Evolutionary conservation across 2,113 vertebrate genomes (phyloP).

Genomic region (Cryptomyrus ogoouensis): DNA sequence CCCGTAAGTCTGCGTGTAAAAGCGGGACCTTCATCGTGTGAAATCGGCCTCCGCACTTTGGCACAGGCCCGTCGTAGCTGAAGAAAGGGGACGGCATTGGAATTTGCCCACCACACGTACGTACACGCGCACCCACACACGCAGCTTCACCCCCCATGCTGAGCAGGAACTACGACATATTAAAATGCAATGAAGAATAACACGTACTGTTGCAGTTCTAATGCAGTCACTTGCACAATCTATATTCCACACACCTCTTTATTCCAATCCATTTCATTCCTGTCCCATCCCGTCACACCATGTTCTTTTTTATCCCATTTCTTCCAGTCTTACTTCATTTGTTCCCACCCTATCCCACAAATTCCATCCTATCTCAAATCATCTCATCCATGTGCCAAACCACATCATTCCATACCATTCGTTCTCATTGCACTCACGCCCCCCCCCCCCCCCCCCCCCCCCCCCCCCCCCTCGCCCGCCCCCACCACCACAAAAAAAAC

Average conservation of each 20-base stretch:
- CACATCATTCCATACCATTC: neutral
- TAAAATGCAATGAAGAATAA: neutral
- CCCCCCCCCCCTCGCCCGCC: too few species aligned
- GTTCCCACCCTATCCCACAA: neutral
- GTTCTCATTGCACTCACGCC: neutral
- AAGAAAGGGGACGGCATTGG: neutral
- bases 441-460: too few species aligned
- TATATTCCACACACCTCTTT: neutral
- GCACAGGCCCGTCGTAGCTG: conserved; percentile 54
- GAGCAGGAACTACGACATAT: neutral
- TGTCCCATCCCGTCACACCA: neutral
- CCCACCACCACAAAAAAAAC: too few species aligned
- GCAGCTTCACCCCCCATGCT: neutral
- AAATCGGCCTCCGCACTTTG: conserved; percentile 46
- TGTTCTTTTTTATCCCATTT: neutral
- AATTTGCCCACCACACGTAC: neutral
- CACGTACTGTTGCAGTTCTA: neutral
- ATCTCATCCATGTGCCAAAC: neutral
- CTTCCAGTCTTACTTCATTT: neutral
- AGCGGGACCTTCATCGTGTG: conserved; percentile 46
- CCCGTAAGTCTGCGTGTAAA: conserved; percentile 43
- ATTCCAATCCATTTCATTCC: neutral
- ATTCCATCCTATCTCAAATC: neutral
- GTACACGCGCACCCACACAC: neutral
- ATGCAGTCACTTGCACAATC: neutral